Percentiles rank a stretch among this genome's conserved stretches.
Conservation (phyloP, 2,113 vertebrate genomes). For the Cyrtonyx montezumae region DNA sequence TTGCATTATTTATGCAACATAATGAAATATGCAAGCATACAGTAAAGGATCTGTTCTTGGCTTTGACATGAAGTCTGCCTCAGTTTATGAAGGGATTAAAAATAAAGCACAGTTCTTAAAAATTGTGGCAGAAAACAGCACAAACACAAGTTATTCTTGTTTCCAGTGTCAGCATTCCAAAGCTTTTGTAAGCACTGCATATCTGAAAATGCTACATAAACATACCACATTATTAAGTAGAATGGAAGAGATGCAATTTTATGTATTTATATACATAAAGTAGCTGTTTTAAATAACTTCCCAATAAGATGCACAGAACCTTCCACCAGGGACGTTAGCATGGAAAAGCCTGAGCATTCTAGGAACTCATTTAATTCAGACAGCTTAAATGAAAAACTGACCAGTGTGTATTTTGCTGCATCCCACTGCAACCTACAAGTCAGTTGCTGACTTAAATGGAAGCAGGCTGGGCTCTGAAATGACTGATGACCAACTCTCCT, state of each 20-base stretch:
- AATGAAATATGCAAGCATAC: slow-evolving; percentile 72
- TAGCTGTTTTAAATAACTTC: not conserved
- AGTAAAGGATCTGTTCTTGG: slow-evolving; percentile 53
- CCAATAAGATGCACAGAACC: not conserved
- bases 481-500: not conserved
- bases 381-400: not conserved
- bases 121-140: not conserved
- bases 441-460: not conserved
- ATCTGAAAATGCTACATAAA: not conserved
- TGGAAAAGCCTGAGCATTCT: not conserved
- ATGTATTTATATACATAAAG: not conserved
- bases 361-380: not conserved
- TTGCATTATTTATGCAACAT: slow-evolving; percentile 71
- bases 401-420: not conserved
- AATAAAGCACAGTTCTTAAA: not conserved
- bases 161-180: not conserved
- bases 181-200: not conserved
- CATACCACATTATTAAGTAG: not conserved
- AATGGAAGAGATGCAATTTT: not conserved
- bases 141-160: not conserved
- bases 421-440: not conserved
- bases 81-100: slow-evolving; percentile 39
- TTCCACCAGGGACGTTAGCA: not conserved
- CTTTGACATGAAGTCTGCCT: slow-evolving; percentile 28
- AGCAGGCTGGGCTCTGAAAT: not conserved